These are phyloP conservation scores for Cromileptes altivelis DNA, from an alignment of 2,113 vertebrate species.

Conservation along the genomic window DNA sequence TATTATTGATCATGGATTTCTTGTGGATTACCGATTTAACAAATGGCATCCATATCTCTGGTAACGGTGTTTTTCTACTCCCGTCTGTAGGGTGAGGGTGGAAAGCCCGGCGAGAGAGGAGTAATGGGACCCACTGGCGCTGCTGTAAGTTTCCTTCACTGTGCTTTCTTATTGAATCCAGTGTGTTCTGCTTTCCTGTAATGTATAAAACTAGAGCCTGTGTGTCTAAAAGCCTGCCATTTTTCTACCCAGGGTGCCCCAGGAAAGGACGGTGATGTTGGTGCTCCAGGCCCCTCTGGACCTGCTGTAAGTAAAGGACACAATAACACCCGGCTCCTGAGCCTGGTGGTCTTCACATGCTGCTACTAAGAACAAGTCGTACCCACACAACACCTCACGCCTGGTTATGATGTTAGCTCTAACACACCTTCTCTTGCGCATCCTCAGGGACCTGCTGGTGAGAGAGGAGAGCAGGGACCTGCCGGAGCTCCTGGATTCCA, in stretches of 20 bases:
- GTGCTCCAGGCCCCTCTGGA: conserved; percentile 92
- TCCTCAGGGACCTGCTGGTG: conserved; percentile 92
- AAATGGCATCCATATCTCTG: not conserved
- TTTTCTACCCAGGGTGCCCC: conserved; percentile 87
- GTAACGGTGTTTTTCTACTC: not conserved
- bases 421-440: conserved; percentile 8
- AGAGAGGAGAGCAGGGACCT: conserved; percentile 95
- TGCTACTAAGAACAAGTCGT: not conserved
- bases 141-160: conserved; percentile 84
- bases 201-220: not conserved
- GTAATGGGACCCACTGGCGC: conserved; percentile 90
- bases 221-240: conserved; percentile 34
- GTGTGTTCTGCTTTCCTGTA: not conserved
- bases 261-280: conserved; percentile 96
- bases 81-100: conserved; percentile 89
- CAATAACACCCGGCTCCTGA: not conserved
- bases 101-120: conserved; percentile 95
- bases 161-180: not conserved
- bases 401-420: not conserved
- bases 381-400: not conserved
- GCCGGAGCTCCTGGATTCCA: conserved; percentile 94
- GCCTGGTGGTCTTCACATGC: too few species aligned
- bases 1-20: not conserved
- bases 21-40: not conserved
- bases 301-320: conserved; percentile 88